A percentile compares a stretch with the other conserved stretches of the same genome.
Evolutionary conservation across 1,140 invertebrate species (phyloP).

Genomic region (Drosophila repletoides): DNA sequence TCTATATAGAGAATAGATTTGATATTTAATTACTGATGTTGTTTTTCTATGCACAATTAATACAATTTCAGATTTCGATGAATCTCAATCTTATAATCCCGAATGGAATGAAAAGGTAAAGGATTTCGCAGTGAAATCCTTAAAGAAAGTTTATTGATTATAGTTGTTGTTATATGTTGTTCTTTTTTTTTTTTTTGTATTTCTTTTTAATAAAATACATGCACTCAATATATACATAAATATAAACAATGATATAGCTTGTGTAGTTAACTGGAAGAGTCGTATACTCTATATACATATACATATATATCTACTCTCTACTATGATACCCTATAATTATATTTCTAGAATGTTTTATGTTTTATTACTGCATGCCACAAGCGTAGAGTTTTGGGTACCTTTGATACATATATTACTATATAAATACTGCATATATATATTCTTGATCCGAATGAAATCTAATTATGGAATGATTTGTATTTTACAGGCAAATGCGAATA

Average conservation of each 20-base stretch:
- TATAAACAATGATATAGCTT: slow-evolving; percentile 47
- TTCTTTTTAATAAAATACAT: slow-evolving; percentile 23
- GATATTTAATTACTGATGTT: slow-evolving; percentile 23
- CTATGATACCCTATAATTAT: neutral
- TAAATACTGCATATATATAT: neutral
- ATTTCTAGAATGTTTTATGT: slow-evolving; percentile 12
- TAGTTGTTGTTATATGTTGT: slow-evolving; percentile 45
- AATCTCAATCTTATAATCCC: slow-evolving; percentile 80
- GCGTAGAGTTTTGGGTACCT: slow-evolving; percentile 39
- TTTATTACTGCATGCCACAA: slow-evolving; percentile 58
- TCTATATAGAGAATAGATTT: neutral
- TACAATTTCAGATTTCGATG: slow-evolving; percentile 82
- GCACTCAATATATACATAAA: slow-evolving; percentile 41
- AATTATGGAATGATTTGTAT: neutral
- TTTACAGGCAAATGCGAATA: slow-evolving; percentile 79
- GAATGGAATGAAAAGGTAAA: slow-evolving; percentile 83
- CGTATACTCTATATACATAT: slow-evolving; percentile 1
- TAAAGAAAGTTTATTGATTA: slow-evolving; percentile 25
- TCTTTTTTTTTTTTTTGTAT: slow-evolving; percentile 16
- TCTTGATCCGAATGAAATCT: neutral
- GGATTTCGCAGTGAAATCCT: slow-evolving; percentile 68
- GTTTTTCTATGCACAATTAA: slow-evolving; percentile 56
- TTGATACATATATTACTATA: neutral
- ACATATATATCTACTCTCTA: neutral
- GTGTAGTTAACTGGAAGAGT: slow-evolving; percentile 49